phyloP scores from a whole-genome alignment of 2,888 invertebrate species.

The Ceraclea dissimilis region DNA sequence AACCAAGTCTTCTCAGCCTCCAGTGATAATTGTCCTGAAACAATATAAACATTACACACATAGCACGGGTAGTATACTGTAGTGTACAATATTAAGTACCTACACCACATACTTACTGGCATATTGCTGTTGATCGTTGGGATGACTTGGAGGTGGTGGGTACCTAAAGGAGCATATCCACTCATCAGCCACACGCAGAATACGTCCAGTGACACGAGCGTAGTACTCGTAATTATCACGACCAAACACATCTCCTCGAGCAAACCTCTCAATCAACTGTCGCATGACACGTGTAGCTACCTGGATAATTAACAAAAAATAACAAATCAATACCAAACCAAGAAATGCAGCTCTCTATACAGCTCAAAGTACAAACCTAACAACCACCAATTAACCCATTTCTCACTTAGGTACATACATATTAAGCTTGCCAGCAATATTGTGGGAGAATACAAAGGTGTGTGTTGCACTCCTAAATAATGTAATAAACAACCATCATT shows the following conservation, averaged over 20 bases:
- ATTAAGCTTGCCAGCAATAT: too few relatives aligned
- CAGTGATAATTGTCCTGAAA: slow-evolving; percentile 71
- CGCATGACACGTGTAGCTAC: slow-evolving; percentile 95
- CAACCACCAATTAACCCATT: too few relatives aligned
- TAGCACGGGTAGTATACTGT: too few relatives aligned
- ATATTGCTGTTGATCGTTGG: slow-evolving; percentile 58
- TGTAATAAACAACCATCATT: too few relatives aligned
- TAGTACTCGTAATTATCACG: slow-evolving; percentile 93
- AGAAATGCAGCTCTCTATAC: too few relatives aligned
- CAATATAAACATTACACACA: too few relatives aligned
- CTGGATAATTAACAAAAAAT: slow-evolving; percentile 38
- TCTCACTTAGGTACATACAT: too few relatives aligned
- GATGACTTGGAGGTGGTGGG: slow-evolving; percentile 64
- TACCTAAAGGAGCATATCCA: slow-evolving; percentile 93
- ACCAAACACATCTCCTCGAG: slow-evolving; percentile 91
- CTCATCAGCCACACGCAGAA: slow-evolving; percentile 87
- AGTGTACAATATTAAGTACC: too few relatives aligned
- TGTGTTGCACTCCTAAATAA: too few relatives aligned
- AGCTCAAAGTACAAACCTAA: too few relatives aligned
- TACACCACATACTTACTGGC: slow-evolving; percentile 47
- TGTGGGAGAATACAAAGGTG: too few relatives aligned
- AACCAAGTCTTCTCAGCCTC: slow-evolving; percentile 87
- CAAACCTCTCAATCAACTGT: slow-evolving; percentile 95
- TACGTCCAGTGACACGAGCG: slow-evolving; percentile 87
- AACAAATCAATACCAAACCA: too few relatives aligned